Conservation (phyloP, 2,888 invertebrate species). For the Aradus depressus region DNA sequence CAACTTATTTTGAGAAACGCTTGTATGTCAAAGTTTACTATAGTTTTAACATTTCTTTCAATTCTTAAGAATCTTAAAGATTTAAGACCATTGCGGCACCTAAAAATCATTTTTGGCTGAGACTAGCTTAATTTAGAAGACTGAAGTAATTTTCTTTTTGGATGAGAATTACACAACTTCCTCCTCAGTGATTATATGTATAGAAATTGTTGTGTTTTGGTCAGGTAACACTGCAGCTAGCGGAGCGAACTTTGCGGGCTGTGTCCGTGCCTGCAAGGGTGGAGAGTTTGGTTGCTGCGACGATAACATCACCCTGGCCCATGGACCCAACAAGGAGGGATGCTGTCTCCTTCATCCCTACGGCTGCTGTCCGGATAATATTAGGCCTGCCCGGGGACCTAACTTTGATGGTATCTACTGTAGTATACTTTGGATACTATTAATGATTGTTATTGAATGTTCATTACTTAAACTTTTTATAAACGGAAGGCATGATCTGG, state of each 20-base stretch:
- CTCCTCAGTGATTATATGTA: neutral
- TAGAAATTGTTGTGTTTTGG: neutral
- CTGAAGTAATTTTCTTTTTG: neutral
- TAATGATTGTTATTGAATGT: too few species aligned
- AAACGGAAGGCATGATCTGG: too few species aligned
- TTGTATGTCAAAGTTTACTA: neutral
- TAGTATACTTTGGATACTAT: neutral
- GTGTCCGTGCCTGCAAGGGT: conserved; percentile 54
- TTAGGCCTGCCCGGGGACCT: conserved; percentile 67
- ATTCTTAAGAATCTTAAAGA: neutral
- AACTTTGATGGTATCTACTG: conserved; percentile 47
- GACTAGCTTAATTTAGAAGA: neutral
- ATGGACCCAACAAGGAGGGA: conserved; percentile 71
- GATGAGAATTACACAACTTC: neutral
- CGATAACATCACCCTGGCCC: conserved; percentile 71
- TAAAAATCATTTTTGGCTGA: neutral
- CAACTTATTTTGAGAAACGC: neutral
- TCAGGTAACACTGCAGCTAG: conserved; percentile 41
- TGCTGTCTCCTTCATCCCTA: conserved; percentile 60
- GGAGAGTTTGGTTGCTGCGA: conserved; percentile 76
- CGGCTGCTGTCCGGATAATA: conserved; percentile 89
- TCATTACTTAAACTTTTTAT: too few species aligned
- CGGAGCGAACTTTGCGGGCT: conserved; percentile 62
- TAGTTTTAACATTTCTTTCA: neutral
- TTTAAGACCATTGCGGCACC: neutral